Conservation (phyloP, 2,888 invertebrate genomes). For the Drosophila melanosoma region DNA sequence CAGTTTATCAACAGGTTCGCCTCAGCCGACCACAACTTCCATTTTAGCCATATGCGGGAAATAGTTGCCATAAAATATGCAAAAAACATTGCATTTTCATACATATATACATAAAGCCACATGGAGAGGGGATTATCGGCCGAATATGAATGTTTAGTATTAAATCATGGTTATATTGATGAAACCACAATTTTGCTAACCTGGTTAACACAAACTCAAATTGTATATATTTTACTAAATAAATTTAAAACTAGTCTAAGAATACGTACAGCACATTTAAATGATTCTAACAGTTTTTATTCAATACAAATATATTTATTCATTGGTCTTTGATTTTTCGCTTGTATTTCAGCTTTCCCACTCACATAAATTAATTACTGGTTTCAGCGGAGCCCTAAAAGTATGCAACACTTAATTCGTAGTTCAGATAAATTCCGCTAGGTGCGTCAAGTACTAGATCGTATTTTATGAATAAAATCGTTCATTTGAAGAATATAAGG, state of each 20-base stretch:
- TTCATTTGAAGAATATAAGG: background rate
- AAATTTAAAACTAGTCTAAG: background rate
- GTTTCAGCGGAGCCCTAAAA: background rate
- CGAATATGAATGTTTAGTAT: background rate
- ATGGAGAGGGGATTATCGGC: constrained; percentile 9
- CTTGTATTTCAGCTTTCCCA: background rate
- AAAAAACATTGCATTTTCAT: constrained; percentile 19
- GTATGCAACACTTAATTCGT: background rate
- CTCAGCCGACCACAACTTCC: constrained; percentile 42
- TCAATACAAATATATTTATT: background rate
- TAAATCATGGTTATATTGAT: background rate
- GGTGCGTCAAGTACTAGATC: background rate
- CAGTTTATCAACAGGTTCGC: constrained; percentile 73
- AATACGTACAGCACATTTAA: background rate
- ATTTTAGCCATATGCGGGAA: constrained; percentile 36
- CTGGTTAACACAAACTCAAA: background rate
- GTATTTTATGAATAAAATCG: background rate
- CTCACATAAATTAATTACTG: background rate
- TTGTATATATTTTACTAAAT: background rate
- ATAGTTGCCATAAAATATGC: constrained; percentile 37
- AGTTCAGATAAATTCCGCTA: background rate
- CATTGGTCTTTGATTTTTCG: background rate
- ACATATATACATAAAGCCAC: constrained; percentile 5
- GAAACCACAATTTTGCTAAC: background rate
- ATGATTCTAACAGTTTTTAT: background rate